These are phyloP conservation scores for Pangasius mekongensis DNA, from an alignment of 2,797 vertebrate species.

Conservation along the genomic window DNA sequence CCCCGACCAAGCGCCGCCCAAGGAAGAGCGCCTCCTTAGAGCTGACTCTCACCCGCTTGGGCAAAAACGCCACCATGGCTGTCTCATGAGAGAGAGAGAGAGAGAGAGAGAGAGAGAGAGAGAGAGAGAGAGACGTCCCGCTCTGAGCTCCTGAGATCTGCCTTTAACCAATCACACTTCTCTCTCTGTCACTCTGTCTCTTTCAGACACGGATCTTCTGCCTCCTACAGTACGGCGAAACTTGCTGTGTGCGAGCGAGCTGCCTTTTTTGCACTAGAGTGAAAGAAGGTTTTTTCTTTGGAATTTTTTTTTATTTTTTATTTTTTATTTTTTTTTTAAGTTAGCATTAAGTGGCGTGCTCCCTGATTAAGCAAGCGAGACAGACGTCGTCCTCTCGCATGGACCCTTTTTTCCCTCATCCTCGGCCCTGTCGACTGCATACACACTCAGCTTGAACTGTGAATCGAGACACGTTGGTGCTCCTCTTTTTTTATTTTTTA, in stretches of 20 bases:
- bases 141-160: slow-evolving; percentile 31
- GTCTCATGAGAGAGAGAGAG: slow-evolving; percentile 69
- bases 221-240: slow-evolving; percentile 86
- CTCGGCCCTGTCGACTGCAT: slow-evolving; percentile 53
- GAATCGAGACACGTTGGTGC: slow-evolving; percentile 53
- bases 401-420: slow-evolving; percentile 16
- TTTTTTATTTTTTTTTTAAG: slow-evolving; percentile 81
- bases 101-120: not conserved
- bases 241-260: slow-evolving; percentile 86
- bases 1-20: slow-evolving; percentile 91
- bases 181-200: slow-evolving; percentile 65
- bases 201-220: slow-evolving; percentile 55
- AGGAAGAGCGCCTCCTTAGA: slow-evolving; percentile 91
- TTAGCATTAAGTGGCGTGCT: slow-evolving; percentile 91
- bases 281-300: slow-evolving; percentile 90
- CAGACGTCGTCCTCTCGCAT: slow-evolving; percentile 44
- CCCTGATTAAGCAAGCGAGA: slow-evolving; percentile 45
- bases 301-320: slow-evolving; percentile 84
- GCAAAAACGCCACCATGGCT: slow-evolving; percentile 83
- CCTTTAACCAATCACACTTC: slow-evolving; percentile 63
- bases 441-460: slow-evolving; percentile 52
- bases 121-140: not conserved
- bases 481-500: slow-evolving; percentile 13
- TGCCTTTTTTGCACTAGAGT: slow-evolving; percentile 99
- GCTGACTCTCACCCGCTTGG: slow-evolving; percentile 89